Evolutionary conservation across 92 coral and sea anemone genomes (phyloP).

Genomic region (Phenganax stokvisi): DNA sequence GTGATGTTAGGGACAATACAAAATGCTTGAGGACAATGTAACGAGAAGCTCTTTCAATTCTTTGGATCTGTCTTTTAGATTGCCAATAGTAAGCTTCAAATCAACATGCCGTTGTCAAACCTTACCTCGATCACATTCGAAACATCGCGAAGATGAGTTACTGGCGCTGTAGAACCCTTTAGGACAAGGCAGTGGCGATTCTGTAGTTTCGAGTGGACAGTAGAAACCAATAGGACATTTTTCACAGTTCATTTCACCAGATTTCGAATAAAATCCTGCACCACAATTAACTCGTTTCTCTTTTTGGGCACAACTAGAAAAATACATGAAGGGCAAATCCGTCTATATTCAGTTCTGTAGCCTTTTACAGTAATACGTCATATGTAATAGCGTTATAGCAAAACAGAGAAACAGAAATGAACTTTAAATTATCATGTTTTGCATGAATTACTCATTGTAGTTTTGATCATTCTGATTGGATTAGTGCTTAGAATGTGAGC

Average conservation of each 20-base stretch:
- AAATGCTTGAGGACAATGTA: neutral
- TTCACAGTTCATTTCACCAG: constrained; percentile 61
- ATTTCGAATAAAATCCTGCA: constrained; percentile 56
- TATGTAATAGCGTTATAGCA: neutral
- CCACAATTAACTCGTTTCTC: constrained; percentile 62
- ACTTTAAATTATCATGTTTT: neutral
- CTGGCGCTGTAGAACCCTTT: constrained; percentile 72
- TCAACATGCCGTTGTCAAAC: neutral
- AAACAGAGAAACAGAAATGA: neutral
- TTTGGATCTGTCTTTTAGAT: neutral
- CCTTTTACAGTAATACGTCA: neutral
- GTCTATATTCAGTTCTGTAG: neutral
- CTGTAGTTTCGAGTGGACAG: constrained; percentile 58
- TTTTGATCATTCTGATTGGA: too few relatives aligned
- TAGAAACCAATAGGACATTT: constrained; percentile 67
- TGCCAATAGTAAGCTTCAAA: neutral
- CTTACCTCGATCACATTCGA: constrained; percentile 76
- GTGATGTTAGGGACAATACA: neutral
- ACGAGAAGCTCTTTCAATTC: neutral
- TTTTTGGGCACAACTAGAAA: constrained; percentile 57
- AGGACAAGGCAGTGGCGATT: constrained; percentile 60
- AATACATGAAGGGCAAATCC: constrained; percentile 4
- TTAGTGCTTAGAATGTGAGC: too few relatives aligned
- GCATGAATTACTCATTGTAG: too few relatives aligned
- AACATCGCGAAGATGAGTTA: constrained; percentile 56